Conservation (phyloP, 1,140 invertebrate species). For the Macrocentrus cingulum region DNA sequence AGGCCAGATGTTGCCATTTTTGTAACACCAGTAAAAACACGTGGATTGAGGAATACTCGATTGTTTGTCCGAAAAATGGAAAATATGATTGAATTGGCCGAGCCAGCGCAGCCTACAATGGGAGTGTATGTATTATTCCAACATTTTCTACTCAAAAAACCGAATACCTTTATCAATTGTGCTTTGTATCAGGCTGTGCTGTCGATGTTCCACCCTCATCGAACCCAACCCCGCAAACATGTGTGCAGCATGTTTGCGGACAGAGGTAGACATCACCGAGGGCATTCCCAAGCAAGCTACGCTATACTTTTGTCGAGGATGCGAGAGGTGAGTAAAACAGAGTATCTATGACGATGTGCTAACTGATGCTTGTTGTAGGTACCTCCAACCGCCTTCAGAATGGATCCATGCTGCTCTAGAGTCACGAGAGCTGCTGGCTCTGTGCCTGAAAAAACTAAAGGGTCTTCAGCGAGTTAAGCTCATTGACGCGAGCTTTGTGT, state of each 20-base stretch:
- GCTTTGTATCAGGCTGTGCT: conserved; percentile 69
- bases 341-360: too few relatives aligned
- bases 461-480: conserved; percentile 87
- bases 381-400: conserved; percentile 88
- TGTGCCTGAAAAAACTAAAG: conserved; percentile 94
- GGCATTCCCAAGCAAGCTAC: conserved; percentile 93
- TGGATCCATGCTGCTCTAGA: conserved; percentile 91
- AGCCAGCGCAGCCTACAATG: too few relatives aligned
- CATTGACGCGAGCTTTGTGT: conserved; percentile 95
- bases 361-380: conserved; percentile 61
- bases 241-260: conserved; percentile 91
- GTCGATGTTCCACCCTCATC: conserved; percentile 79
- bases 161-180: too few relatives aligned
- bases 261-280: conserved; percentile 92
- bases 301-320: conserved; percentile 87
- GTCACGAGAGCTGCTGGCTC: conserved; percentile 86
- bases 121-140: too few relatives aligned
- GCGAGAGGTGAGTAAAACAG: conserved; percentile 73
- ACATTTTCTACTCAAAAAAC: too few relatives aligned
- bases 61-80: too few relatives aligned
- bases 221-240: conserved; percentile 96
- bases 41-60: too few relatives aligned
- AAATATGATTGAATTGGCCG: too few relatives aligned
- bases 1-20: too few relatives aligned
- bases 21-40: too few relatives aligned